phyloP scores from a whole-genome alignment of 1,140 invertebrate species.

The Rhagoletis zephyria region DNA sequence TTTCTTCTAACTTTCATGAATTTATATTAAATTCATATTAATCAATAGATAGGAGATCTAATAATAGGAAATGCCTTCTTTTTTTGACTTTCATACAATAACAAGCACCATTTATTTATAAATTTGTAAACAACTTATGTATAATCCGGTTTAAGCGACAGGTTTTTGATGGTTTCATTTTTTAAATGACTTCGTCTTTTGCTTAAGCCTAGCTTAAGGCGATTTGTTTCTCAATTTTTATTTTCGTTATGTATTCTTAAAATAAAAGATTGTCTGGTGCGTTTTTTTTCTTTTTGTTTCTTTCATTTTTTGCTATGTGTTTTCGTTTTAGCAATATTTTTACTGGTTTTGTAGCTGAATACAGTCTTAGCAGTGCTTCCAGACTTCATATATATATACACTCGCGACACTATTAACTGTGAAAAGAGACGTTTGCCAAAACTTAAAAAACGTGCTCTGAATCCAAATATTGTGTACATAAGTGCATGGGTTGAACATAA shows the following conservation, averaged over 20 bases:
- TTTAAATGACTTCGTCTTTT: not conserved
- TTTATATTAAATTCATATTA: no score
- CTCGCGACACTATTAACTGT: not conserved
- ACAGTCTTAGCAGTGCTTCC: not conserved
- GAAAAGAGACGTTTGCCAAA: constrained; percentile 28
- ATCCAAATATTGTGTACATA: not conserved
- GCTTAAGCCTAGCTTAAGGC: not conserved
- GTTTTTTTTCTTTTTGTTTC: constrained; percentile 6
- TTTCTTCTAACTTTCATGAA: no score
- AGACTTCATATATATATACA: not conserved
- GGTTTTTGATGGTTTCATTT: constrained; percentile 31
- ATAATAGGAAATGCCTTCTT: no score
- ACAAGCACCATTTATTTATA: not conserved
- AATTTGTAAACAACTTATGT: not conserved
- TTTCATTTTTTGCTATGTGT: not conserved
- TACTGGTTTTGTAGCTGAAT: no score
- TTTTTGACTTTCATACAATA: not conserved
- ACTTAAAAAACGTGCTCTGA: not conserved
- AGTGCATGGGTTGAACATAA: not conserved
- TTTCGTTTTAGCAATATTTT: not conserved
- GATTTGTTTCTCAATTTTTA: constrained; percentile 16
- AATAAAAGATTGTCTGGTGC: not conserved
- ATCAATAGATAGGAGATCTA: no score
- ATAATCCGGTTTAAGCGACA: constrained; percentile 18
- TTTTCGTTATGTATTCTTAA: not conserved